These are phyloP conservation scores for Upupa epops DNA, from an alignment of 2,113 vertebrate species.

Conservation along the genomic window DNA sequence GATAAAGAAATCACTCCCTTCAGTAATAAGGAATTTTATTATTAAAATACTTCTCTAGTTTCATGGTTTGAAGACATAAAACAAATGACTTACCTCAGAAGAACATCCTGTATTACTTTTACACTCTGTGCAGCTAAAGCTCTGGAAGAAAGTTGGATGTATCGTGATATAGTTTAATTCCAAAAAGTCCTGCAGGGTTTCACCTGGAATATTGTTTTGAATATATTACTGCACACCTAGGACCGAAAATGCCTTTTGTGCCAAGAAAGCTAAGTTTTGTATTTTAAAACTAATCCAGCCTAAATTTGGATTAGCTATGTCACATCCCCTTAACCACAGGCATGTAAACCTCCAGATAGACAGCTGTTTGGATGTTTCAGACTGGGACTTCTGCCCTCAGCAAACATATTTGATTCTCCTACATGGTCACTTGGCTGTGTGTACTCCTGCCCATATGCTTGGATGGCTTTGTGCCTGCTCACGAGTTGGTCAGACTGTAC, in stretches of 20 bases:
- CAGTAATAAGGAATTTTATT: background rate
- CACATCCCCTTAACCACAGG: slow-evolving; percentile 70
- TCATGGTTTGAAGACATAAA: background rate
- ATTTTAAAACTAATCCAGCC: slow-evolving; percentile 63
- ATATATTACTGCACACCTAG: background rate
- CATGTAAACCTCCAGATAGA: slow-evolving; percentile 69
- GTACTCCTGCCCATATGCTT: slow-evolving; percentile 68
- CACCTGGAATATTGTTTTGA: slow-evolving; percentile 18
- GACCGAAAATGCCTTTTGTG: background rate
- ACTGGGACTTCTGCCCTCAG: slow-evolving; percentile 75
- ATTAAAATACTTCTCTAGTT: background rate
- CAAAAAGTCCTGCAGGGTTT: background rate
- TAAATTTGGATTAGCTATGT: slow-evolving; percentile 70
- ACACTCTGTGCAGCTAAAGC: background rate
- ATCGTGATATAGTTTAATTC: background rate
- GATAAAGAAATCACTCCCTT: background rate
- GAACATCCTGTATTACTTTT: background rate
- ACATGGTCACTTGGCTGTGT: slow-evolving; percentile 77
- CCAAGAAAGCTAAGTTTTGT: slow-evolving; percentile 58
- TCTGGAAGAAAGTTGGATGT: background rate
- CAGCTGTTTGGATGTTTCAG: slow-evolving; percentile 77
- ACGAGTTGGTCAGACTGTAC: slow-evolving; percentile 45
- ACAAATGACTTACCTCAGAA: background rate
- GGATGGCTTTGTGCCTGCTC: slow-evolving; percentile 69
- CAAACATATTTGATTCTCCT: slow-evolving; percentile 74